These are phyloP conservation scores for Scaptomyza polygonia DNA, from an alignment of 2,888 invertebrate species.

Conservation along the genomic window DNA sequence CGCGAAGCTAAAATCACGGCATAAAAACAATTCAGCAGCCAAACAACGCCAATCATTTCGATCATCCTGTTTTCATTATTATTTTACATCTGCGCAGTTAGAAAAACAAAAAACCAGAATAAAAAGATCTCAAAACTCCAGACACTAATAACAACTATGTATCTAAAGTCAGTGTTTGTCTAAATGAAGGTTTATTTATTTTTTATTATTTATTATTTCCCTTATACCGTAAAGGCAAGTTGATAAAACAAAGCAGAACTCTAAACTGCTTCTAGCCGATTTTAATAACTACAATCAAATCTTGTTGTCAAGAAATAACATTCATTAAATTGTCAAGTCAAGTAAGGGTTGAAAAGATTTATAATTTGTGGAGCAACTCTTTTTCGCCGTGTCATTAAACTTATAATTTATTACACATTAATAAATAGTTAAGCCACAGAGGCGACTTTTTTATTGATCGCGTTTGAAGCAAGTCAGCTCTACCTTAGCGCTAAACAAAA, in stretches of 20 bases:
- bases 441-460: conserved; percentile 30
- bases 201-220: too few species aligned
- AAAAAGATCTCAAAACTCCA: conserved; percentile 5
- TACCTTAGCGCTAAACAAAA: conserved; percentile 36
- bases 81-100: conserved; percentile 42
- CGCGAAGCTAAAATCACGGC: conserved; percentile 9
- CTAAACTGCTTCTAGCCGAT: conserved; percentile 37
- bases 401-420: conserved; percentile 6
- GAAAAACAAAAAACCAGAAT: background rate
- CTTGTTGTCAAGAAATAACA: conserved; percentile 33
- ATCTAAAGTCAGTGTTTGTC: conserved; percentile 27
- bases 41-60: conserved; percentile 29
- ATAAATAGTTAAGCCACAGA: conserved; percentile 23
- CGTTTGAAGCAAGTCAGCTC: conserved; percentile 49
- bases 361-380: background rate
- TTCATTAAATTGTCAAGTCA: conserved; percentile 32
- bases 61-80: conserved; percentile 47
- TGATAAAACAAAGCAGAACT: too few species aligned
- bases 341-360: conserved; percentile 6
- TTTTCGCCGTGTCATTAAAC: conserved; percentile 31
- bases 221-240: conserved; percentile 45
- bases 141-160: conserved; percentile 8
- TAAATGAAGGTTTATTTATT: conserved; percentile 38
- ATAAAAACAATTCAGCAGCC: conserved; percentile 11
- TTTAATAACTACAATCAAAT: conserved; percentile 43